Conservation (phyloP, 2,888 invertebrate genomes). For the Nomada hirtipes region DNA sequence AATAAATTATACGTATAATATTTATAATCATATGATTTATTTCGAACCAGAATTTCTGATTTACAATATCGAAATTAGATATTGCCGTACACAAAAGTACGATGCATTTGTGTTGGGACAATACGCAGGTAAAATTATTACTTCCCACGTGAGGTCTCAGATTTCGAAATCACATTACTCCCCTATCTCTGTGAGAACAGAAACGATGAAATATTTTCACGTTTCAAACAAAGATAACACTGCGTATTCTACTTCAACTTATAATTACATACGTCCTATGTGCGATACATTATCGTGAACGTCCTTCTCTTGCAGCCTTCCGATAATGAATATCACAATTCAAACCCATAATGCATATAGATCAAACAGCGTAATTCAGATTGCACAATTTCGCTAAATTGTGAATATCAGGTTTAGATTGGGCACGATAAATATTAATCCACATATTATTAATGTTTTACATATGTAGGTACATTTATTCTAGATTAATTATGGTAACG, state of each 20-base stretch:
- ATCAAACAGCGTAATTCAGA: not conserved
- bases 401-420: not conserved
- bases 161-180: slow-evolving; percentile 24
- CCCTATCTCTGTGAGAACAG: not conserved
- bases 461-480: too few species aligned
- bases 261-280: slow-evolving; percentile 6
- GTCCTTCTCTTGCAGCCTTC: not conserved
- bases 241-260: slow-evolving; percentile 19
- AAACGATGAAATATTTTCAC: slow-evolving; percentile 4
- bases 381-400: not conserved
- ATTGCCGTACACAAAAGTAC: too few species aligned
- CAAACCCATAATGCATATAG: too few species aligned
- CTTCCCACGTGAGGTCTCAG: too few species aligned
- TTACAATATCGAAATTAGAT: too few species aligned
- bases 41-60: too few species aligned
- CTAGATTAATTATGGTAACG: too few species aligned
- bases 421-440: not conserved
- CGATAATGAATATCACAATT: not conserved
- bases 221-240: slow-evolving; percentile 34
- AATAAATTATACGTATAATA: too few species aligned
- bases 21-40: too few species aligned
- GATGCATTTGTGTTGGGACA: too few species aligned
- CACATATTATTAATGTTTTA: too few species aligned
- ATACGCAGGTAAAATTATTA: too few species aligned
- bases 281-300: slow-evolving; percentile 20